Evolutionary conservation across 2,113 vertebrate species (phyloP).

Genomic region (Sorex araneus): DNA sequence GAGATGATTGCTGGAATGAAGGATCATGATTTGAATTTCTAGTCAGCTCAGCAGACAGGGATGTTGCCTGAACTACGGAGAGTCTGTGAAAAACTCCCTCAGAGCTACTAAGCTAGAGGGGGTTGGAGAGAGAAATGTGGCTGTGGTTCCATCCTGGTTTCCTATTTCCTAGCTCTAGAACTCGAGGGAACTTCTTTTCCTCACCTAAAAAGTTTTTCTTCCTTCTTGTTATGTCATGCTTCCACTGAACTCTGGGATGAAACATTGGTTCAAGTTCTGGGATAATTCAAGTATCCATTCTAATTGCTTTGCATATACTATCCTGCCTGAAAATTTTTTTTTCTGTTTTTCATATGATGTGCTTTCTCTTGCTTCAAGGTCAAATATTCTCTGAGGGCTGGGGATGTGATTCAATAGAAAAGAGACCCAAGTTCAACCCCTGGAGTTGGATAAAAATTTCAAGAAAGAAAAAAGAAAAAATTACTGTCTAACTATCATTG

Average conservation of each 20-base stretch:
- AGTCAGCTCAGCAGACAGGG: background rate
- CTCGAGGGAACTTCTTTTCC: background rate
- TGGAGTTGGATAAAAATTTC: too few species aligned
- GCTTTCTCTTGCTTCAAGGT: too few species aligned
- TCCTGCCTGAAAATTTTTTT: too few species aligned
- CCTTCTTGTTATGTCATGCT: background rate
- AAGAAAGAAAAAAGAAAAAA: too few species aligned
- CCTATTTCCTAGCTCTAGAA: background rate
- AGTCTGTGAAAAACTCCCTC: background rate
- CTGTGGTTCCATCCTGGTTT: background rate
- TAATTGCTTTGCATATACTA: background rate
- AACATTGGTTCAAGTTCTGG: background rate
- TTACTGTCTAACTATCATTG: too few species aligned
- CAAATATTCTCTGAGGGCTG: too few species aligned
- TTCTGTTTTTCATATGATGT: background rate
- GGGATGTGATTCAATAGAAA: too few species aligned
- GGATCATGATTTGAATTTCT: background rate
- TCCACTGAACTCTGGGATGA: background rate
- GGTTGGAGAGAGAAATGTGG: background rate
- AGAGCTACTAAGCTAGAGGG: background rate
- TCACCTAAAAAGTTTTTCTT: background rate
- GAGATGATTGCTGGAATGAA: background rate
- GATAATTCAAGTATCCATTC: background rate
- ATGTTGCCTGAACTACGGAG: background rate
- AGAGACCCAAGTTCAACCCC: too few species aligned